Conservation (phyloP, 2,797 vertebrate species). For the Enteromius fasciolatus region DNA sequence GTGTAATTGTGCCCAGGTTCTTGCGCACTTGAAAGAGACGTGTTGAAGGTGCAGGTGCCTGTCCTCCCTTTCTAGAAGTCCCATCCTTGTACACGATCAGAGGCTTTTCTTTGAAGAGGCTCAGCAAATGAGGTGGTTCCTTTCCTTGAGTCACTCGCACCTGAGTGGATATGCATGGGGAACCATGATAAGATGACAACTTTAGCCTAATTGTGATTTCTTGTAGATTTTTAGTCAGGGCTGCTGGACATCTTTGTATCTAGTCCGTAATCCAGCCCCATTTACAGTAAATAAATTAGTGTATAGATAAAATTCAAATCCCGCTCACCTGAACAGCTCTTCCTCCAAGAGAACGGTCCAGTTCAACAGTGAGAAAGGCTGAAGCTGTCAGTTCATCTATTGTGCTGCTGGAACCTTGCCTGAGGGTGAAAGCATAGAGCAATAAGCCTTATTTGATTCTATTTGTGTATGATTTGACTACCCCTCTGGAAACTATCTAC, state of each 20-base stretch:
- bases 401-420: constrained; percentile 85
- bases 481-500: neutral
- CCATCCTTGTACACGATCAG: constrained; percentile 88
- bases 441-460: constrained; percentile 19
- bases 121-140: constrained; percentile 87
- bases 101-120: constrained; percentile 87
- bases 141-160: constrained; percentile 90
- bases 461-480: neutral
- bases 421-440: constrained; percentile 54
- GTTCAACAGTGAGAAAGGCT: constrained; percentile 89
- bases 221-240: neutral
- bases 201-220: neutral
- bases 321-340: constrained; percentile 84
- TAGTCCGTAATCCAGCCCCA: neutral
- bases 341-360: constrained; percentile 83
- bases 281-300: neutral
- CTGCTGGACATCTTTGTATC: neutral
- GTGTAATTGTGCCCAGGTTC: constrained; percentile 84
- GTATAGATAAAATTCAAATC: constrained; percentile 2
- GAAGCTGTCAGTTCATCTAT: constrained; percentile 87
- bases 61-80: constrained; percentile 80
- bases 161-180: constrained; percentile 49
- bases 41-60: constrained; percentile 69
- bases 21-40: constrained; percentile 88
- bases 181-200: neutral